These are phyloP conservation scores for Sebastes nivosus DNA, from an alignment of 2,797 vertebrate genomes.

Conservation along the genomic window DNA sequence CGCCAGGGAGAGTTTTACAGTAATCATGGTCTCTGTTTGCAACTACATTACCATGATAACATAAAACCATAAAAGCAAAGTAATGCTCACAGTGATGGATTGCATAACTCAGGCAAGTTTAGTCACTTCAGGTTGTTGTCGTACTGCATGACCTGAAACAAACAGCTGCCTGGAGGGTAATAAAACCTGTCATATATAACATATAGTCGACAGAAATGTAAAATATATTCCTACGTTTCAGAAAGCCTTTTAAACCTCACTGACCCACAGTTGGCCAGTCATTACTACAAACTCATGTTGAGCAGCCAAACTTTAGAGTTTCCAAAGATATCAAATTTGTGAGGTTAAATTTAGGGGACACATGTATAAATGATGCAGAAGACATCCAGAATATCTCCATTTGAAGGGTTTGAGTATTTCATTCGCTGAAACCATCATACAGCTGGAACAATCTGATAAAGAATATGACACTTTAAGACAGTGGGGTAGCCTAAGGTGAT, in stretches of 20 bases:
- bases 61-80: background rate
- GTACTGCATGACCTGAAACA: background rate
- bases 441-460: background rate
- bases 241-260: background rate
- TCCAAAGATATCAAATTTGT: background rate
- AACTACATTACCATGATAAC: background rate
- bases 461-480: background rate
- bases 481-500: background rate
- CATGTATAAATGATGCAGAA: background rate
- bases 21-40: background rate
- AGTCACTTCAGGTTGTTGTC: background rate
- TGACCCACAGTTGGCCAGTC: slow-evolving; percentile 3
- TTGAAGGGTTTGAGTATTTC: background rate
- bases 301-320: background rate
- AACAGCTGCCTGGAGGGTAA: background rate
- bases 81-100: background rate
- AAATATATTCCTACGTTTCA: background rate
- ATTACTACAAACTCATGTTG: background rate
- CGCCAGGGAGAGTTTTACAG: background rate
- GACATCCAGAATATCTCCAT: background rate
- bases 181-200: background rate
- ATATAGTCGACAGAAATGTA: background rate
- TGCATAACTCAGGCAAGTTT: background rate
- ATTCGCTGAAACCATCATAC: background rate
- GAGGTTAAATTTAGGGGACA: background rate